A percentile compares a stretch with the other conserved stretches of the same genome.
Evolutionary conservation across 2,888 invertebrate genomes (phyloP).

Genomic region (Agrotis clavis): DNA sequence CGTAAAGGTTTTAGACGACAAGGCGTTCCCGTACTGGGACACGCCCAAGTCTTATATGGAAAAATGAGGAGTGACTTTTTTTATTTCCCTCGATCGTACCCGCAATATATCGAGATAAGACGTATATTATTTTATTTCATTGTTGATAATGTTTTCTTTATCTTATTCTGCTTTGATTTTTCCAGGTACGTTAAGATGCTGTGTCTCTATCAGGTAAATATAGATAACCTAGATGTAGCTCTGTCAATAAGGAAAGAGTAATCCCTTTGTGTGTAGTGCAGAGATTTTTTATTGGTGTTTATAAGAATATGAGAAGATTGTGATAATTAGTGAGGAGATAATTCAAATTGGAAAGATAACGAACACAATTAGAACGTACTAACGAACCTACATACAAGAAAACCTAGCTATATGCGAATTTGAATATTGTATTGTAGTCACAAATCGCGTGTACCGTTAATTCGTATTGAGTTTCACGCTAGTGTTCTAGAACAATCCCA

Average conservation of each 20-base stretch:
- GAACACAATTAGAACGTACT: constrained; percentile 44
- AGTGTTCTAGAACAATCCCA: constrained; percentile 80
- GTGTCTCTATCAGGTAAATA: constrained; percentile 84
- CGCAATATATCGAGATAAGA: constrained; percentile 76
- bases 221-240: constrained; percentile 64
- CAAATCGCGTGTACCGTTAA: constrained; percentile 82
- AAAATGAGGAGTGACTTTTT: constrained; percentile 85
- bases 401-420: constrained; percentile 33
- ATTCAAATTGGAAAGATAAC: constrained; percentile 60
- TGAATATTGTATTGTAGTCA: constrained; percentile 74
- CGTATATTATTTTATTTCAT: constrained; percentile 79
- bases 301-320: constrained; percentile 26
- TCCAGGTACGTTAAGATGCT: constrained; percentile 86
- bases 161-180: constrained; percentile 68
- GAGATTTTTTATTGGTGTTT: constrained; percentile 59
- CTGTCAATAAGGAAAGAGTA: constrained; percentile 44
- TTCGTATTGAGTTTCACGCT: constrained; percentile 89
- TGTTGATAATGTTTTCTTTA: constrained; percentile 70
- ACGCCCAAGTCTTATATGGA: constrained; percentile 89
- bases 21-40: constrained; percentile 85
- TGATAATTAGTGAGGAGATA: constrained; percentile 27
- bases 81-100: constrained; percentile 80
- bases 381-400: not conserved
- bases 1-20: constrained; percentile 80
- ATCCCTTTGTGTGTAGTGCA: constrained; percentile 35